Conservation (phyloP, 2,888 invertebrate species). For the Saturnia japonica region DNA sequence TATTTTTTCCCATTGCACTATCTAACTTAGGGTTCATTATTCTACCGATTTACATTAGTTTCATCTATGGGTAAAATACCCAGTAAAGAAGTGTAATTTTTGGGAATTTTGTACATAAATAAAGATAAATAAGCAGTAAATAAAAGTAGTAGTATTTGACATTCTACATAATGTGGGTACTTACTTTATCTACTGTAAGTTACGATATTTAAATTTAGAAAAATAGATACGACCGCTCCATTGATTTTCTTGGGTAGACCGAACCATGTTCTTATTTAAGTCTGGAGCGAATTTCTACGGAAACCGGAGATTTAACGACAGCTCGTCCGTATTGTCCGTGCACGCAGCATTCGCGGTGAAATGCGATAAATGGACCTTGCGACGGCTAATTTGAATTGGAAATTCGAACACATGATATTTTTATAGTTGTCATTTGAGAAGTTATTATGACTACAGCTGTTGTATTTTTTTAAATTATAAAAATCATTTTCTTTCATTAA, state of each 20-base stretch:
- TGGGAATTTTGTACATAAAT: too few relatives aligned
- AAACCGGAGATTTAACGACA: constrained; percentile 77
- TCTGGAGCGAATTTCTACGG: constrained; percentile 72
- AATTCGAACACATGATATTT: constrained; percentile 35
- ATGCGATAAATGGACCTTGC: constrained; percentile 57
- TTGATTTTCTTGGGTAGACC: constrained; percentile 25
- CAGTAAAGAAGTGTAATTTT: too few relatives aligned
- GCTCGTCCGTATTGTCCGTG: constrained; percentile 76
- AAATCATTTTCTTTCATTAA: not conserved
- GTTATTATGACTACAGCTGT: not conserved
- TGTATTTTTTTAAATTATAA: not conserved
- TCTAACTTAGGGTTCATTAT: too few relatives aligned
- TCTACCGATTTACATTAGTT: too few relatives aligned
- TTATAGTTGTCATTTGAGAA: constrained; percentile 16
- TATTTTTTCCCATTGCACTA: too few relatives aligned
- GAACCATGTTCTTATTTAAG: constrained; percentile 72
- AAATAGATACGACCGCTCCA: constrained; percentile 21
- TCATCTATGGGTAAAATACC: too few relatives aligned
- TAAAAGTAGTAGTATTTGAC: too few relatives aligned
- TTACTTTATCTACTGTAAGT: too few relatives aligned
- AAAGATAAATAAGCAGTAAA: too few relatives aligned
- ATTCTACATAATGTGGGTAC: too few relatives aligned
- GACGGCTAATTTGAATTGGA: constrained; percentile 71
- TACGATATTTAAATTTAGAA: not conserved
- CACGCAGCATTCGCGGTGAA: constrained; percentile 64